Base-by-base conservation (phyloP, 2,888 invertebrate genomes). In the Lysandra bellargus region DNA sequence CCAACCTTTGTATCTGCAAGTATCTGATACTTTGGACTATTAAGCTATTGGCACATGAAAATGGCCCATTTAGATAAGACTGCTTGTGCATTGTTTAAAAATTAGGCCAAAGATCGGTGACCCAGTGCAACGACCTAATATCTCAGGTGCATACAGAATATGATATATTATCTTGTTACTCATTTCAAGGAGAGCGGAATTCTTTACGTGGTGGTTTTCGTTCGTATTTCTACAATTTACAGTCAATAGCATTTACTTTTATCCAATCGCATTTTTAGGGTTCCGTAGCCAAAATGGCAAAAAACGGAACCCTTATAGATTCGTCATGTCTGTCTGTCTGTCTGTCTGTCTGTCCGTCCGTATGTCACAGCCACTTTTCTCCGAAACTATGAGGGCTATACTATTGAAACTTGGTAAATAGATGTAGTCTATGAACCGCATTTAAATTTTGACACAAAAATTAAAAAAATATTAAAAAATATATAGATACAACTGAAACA, bases 101-200 rank as follows among this genome's bases (percentile, higher is more conserved):
- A 61, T 61, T 61, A 2, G 61, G 61, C 61, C 61, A 61, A 23
- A n/a, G 61, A 61, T 61, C 61, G 61, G 61, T 61, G 61, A 61
- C 61, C 17, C 17, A 61, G 61, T 23, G 61, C 61, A 61, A 61
- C 4, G 2, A 61, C n/a, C 23, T 61, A 61, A 61, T 23, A 61
- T 61, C 57, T 61, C 6, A 61, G 61, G 23, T 83, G 23, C 61
- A 61, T 4, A 57, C 49, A 49, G 49, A 49, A 49, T 49, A 0
- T 57, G 17, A 57, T 1, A 57, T 17, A 57, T 57, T 57, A 17
- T 57, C 57, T 17, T 17, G 57, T 57, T 57, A 57, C 14, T 57
- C 57, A 57, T 57, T 57, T 14, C 57, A 17, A 57, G 57, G 57
- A 57, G 57, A 14, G 57, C 57, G 57, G 57, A 57, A 57, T 57